phyloP scores from a whole-genome alignment of 1,140 invertebrate species.

The Acromyrmex heyeri region DNA sequence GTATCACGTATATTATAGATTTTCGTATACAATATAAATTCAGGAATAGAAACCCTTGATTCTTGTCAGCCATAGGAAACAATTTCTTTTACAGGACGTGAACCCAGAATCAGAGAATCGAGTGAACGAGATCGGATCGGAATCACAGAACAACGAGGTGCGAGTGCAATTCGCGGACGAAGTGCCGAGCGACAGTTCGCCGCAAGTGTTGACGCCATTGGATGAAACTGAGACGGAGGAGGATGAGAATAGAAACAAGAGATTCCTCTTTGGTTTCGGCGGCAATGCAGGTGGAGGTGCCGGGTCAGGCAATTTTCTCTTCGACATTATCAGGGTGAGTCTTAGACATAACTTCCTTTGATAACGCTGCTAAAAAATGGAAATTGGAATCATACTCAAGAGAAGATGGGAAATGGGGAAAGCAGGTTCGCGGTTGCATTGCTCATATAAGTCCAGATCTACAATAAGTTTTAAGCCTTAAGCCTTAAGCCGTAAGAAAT shows the following conservation, averaged over 20 bases:
- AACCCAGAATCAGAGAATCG: constrained; percentile 85
- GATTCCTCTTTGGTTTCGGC: constrained; percentile 91
- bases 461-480: too few relatives aligned
- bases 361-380: constrained; percentile 32
- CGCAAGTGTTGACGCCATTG: constrained; percentile 87
- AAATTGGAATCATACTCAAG: neutral
- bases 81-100: constrained; percentile 79
- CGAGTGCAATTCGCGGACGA: constrained; percentile 89
- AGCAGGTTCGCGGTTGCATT: neutral
- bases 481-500: too few relatives aligned
- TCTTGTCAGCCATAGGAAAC: constrained; percentile 15
- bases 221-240: constrained; percentile 89
- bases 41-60: neutral
- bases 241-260: constrained; percentile 93
- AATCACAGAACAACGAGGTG: constrained; percentile 89
- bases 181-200: constrained; percentile 85
- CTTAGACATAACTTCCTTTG: neutral
- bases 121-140: constrained; percentile 84
- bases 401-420: neutral
- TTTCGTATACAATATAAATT: too few relatives aligned
- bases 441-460: neutral
- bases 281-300: constrained; percentile 86
- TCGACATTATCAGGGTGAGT: constrained; percentile 95
- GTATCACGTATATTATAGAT: too few relatives aligned
- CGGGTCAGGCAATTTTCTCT: constrained; percentile 94